These are phyloP conservation scores for Nannoperca australis DNA, from an alignment of 2,797 vertebrate genomes.

Conservation along the genomic window DNA sequence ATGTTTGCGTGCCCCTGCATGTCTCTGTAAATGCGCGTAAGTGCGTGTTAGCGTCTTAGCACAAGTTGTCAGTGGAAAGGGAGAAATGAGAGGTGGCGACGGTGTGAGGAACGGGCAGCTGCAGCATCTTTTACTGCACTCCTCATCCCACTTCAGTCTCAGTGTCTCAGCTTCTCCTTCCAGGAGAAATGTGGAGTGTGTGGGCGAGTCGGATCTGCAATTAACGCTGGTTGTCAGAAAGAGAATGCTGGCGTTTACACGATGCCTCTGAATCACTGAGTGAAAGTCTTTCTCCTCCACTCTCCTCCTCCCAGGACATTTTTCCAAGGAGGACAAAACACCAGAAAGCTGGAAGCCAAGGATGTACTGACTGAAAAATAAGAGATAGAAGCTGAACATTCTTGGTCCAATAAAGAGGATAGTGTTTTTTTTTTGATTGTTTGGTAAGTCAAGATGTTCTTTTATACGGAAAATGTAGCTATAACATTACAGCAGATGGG, in stretches of 20 bases:
- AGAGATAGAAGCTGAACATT: conserved; percentile 76
- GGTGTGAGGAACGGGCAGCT: conserved; percentile 80
- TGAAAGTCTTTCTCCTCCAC: conserved; percentile 82
- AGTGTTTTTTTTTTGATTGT: conserved; percentile 75
- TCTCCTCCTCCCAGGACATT: conserved; percentile 83
- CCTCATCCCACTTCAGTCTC: conserved; percentile 85
- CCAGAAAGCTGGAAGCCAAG: conserved; percentile 79
- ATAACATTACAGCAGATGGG: conserved; percentile 37
- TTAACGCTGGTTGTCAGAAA: conserved; percentile 88
- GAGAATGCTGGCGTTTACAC: conserved; percentile 88
- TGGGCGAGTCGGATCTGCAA: conserved; percentile 89
- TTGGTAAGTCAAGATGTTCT: conserved; percentile 79
- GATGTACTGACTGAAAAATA: conserved; percentile 78
- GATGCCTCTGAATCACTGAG: conserved; percentile 86
- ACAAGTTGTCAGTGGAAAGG: conserved; percentile 73
- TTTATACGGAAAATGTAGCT: conserved; percentile 53
- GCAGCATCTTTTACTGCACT: conserved; percentile 84
- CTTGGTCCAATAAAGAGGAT: conserved; percentile 78
- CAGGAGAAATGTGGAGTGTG: conserved; percentile 86
- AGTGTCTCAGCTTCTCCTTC: conserved; percentile 86
- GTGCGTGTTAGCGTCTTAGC: conserved; percentile 63
- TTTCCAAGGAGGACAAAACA: conserved; percentile 82
- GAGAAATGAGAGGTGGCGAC: conserved; percentile 80
- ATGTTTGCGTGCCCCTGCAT: conserved; percentile 61
- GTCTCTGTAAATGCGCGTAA: conserved; percentile 62